Evolutionary conservation across 2,113 vertebrate species (phyloP).

Genomic region (Erpornis zantholeuca): DNA sequence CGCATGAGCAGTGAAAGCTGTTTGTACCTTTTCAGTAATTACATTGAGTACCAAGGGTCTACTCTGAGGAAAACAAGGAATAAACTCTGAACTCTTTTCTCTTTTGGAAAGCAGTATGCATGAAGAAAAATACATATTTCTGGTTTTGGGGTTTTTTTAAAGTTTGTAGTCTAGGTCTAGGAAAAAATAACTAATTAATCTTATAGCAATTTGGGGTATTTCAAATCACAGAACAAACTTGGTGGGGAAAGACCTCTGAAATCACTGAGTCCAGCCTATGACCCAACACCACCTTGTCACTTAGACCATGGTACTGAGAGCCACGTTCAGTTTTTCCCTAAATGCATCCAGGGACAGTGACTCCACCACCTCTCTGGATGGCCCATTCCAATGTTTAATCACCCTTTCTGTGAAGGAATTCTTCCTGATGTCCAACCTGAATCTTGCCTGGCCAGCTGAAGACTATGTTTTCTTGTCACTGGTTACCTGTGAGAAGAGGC

Average conservation of each 20-base stretch:
- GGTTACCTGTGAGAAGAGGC: background rate
- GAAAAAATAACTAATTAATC: background rate
- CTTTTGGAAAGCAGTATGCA: background rate
- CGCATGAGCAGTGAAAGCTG: background rate
- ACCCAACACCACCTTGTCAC: background rate
- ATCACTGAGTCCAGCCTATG: background rate
- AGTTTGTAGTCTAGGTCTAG: background rate
- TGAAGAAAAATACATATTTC: background rate
- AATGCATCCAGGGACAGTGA: background rate
- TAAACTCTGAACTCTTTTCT: background rate
- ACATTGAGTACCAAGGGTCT: background rate
- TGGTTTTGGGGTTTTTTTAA: rapidly evolving
- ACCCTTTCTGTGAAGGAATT: background rate
- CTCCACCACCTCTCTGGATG: background rate
- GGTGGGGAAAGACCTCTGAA: background rate
- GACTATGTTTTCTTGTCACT: background rate
- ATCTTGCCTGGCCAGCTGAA: background rate
- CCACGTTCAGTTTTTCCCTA: background rate
- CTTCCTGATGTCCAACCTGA: background rate
- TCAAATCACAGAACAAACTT: background rate
- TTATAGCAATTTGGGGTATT: background rate
- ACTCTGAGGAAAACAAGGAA: background rate
- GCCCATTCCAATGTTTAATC: background rate
- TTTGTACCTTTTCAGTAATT: background rate
- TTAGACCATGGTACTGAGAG: background rate